A percentile compares a stretch with the other conserved stretches of the same genome.
These are phyloP conservation scores for Cyanocitta stelleri DNA, from an alignment of 2,113 vertebrate genomes.

Conservation along the genomic window DNA sequence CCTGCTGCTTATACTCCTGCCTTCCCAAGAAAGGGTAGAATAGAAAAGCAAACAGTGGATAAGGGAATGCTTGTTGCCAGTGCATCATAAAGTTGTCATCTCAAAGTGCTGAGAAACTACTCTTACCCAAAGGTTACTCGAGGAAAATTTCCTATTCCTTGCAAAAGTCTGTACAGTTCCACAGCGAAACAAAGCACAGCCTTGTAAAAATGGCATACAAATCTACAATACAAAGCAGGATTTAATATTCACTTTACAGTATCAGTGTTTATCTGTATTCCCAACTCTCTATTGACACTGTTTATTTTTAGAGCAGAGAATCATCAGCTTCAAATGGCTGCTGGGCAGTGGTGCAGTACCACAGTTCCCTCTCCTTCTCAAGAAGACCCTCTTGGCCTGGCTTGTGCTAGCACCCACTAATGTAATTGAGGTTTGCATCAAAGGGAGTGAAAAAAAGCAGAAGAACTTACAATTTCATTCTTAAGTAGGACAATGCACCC, in stretches of 20 bases:
- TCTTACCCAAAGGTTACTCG: neutral
- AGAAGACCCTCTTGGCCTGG: neutral
- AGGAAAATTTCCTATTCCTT: neutral
- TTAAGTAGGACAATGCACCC: neutral
- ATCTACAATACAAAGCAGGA: neutral
- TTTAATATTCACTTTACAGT: neutral
- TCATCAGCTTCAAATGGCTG: neutral
- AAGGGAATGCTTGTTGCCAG: neutral
- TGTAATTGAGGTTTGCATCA: accelerated
- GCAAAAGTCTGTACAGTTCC: neutral
- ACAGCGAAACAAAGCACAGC: neutral
- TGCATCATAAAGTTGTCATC: neutral
- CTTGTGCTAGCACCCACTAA: neutral
- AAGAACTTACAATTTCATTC: neutral
- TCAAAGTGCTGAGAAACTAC: neutral
- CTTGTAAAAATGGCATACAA: neutral
- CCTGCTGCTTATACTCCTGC: neutral
- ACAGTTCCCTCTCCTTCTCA: neutral
- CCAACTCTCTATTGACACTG: neutral
- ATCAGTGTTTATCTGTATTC: neutral
- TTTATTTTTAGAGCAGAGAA: neutral
- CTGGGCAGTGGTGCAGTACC: neutral
- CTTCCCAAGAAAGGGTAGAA: neutral
- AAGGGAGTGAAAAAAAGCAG: neutral
- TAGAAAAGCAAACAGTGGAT: neutral